Evolutionary conservation across 92 coral and sea anemone genomes (phyloP), one percentile per base, ranked within the genome.

Genomic region (Phymanthus crucifer): DNA sequence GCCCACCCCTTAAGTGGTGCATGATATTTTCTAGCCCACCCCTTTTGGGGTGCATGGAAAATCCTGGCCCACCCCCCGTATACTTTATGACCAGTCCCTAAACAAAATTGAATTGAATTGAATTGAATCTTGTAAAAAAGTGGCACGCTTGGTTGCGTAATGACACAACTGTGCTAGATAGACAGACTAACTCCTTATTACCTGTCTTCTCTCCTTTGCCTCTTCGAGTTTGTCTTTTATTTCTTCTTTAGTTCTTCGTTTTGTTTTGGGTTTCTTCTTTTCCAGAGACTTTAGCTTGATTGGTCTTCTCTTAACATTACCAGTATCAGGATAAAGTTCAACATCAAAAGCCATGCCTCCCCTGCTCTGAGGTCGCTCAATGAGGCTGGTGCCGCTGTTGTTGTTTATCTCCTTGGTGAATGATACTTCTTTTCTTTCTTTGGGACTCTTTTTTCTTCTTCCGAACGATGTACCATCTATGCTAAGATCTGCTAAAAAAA

Each of bases 291-390:
- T 86, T 75, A 96, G 70, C 66, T 91, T 91, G 19, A 72, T 77
- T 6, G 98, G 99, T 66, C 91, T 79, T 76, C 93, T 93, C 75
- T 93, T 96, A 46, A 90, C 90, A 68, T 96, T 96, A 0, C 98
- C 99, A 12, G 98, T 93, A 54, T 96, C 98, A 57, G 99, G 99
- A 67, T 88, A 90, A 36, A 90, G 76, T 78, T 85, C 87, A 1
- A 93, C 80, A 67, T 96, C 94, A 81, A 96, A 96, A 12, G 94
- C 92, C 78, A 96, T 67, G 6, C 96, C 99, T 0, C 96, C 99
- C 70, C 98, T 83, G 35, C 96, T 96, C 68, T 91, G 89, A 0
- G 99, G 99, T 52, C 99, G 86, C 32, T 91, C 94, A 29, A 86
- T 72, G 10, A 91, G 82, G 18, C 94, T 84, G 31, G 88, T 93